Evolutionary conservation across 2,888 invertebrate species (phyloP).

Genomic region (Altica lythri): DNA sequence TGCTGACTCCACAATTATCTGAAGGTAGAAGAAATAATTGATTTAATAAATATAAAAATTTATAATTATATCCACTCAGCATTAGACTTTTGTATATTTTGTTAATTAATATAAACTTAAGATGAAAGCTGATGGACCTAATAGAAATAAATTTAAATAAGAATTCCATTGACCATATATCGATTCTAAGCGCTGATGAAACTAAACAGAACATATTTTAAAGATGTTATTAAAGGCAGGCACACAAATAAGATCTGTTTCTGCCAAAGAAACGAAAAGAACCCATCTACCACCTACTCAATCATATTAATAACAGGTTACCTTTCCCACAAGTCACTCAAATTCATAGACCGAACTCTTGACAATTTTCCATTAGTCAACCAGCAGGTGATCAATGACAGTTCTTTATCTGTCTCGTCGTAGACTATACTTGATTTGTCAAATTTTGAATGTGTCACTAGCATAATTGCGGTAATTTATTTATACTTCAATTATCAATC

Average conservation of each 20-base stretch:
- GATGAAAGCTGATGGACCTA: no score
- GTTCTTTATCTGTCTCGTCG: constrained; percentile 43
- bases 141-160: no score
- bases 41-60: no score
- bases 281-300: constrained; percentile 23
- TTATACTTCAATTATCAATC: constrained; percentile 39
- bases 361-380: constrained; percentile 46
- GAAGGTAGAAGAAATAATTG: no score
- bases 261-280: constrained; percentile 18
- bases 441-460: constrained; percentile 45
- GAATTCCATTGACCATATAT: no score
- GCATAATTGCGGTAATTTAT: constrained; percentile 42
- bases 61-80: no score
- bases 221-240: no score
- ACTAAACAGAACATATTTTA: no score
- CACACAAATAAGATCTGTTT: constrained; percentile 20
- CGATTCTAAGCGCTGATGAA: no score
- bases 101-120: no score
- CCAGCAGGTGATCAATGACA: constrained; percentile 47
- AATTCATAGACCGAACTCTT: constrained; percentile 33
- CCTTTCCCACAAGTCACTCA: constrained; percentile 39
- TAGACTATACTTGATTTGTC: constrained; percentile 43
- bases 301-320: constrained; percentile 32
- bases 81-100: no score
- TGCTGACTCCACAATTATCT: no score